Evolutionary conservation across 2,888 invertebrate genomes (phyloP).

Genomic region (Aleiodes testaceus): DNA sequence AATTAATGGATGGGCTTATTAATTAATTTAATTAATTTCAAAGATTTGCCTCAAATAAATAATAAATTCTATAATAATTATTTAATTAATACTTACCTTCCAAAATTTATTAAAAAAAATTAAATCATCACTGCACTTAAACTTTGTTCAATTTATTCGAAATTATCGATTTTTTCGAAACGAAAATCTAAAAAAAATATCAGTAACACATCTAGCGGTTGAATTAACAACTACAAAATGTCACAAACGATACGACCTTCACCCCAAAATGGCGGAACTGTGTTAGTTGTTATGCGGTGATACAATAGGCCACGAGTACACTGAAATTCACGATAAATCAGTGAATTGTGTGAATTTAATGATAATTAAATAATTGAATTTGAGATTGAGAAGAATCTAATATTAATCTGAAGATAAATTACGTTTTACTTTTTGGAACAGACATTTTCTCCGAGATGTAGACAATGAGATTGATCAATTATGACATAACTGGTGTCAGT

Average conservation of each 20-base stretch:
- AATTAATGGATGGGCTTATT: no score
- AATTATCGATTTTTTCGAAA: no score
- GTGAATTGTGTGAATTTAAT: not conserved
- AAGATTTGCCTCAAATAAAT: no score
- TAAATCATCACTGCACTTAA: not conserved
- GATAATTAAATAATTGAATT: not conserved
- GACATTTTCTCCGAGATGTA: slow-evolving; percentile 44
- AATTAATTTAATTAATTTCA: no score
- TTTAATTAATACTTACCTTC: not conserved
- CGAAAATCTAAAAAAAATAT: no score
- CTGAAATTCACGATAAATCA: slow-evolving; percentile 14
- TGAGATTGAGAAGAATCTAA: no score
- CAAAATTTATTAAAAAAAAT: not conserved
- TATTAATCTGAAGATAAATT: no score
- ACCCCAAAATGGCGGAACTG: slow-evolving; percentile 52
- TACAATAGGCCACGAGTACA: slow-evolving; percentile 30
- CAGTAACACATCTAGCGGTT: slow-evolving; percentile 38
- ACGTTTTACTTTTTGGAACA: not conserved
- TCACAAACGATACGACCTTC: slow-evolving; percentile 45
- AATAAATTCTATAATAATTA: not conserved
- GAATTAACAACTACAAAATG: slow-evolving; percentile 46
- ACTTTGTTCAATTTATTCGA: no score
- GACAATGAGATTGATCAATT: slow-evolving; percentile 48
- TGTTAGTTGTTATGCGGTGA: slow-evolving; percentile 44
- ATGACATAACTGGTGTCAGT: slow-evolving; percentile 49